phyloP scores from a whole-genome alignment of 2,888 invertebrate genomes.

The Corbicula japonica region DNA sequence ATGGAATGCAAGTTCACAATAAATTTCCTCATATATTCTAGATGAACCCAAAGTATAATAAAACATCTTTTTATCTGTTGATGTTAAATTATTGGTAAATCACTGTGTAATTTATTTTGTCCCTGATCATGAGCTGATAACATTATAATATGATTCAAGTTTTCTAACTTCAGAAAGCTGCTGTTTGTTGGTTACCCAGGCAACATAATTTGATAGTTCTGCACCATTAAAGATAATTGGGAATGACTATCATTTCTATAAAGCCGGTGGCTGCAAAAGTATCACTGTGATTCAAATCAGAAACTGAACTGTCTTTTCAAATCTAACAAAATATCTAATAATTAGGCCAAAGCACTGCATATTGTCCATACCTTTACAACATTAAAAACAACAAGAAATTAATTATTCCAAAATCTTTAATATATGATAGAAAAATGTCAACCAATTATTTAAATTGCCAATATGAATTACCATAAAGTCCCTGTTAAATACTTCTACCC shows the following conservation, averaged over 20 bases:
- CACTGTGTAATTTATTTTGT: slow-evolving; percentile 29
- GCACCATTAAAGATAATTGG: slow-evolving; percentile 37
- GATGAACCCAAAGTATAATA: slow-evolving; percentile 5
- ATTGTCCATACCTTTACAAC: background rate
- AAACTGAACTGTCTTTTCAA: slow-evolving; percentile 1
- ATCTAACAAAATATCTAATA: background rate
- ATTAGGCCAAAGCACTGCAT: background rate
- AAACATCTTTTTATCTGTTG: slow-evolving; percentile 13
- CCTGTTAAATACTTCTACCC: no score
- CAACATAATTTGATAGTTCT: slow-evolving; percentile 31
- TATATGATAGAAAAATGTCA: no score
- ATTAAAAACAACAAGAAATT: background rate
- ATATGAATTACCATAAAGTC: no score
- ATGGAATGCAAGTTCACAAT: no score
- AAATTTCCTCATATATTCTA: no score
- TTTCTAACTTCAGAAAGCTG: slow-evolving; percentile 19
- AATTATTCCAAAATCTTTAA: no score
- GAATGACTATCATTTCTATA: slow-evolving; percentile 31
- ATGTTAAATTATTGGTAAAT: slow-evolving; percentile 18
- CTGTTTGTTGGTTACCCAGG: slow-evolving; percentile 28
- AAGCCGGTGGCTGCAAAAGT: slow-evolving; percentile 9
- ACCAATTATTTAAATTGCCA: no score
- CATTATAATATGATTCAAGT: slow-evolving; percentile 1
- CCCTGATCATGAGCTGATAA: slow-evolving; percentile 14
- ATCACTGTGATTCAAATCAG: background rate